A percentile compares a stretch with the other conserved stretches of the same genome.
These are phyloP conservation scores for Mantis religiosa DNA, from an alignment of 2,888 invertebrate species.

Conservation along the genomic window DNA sequence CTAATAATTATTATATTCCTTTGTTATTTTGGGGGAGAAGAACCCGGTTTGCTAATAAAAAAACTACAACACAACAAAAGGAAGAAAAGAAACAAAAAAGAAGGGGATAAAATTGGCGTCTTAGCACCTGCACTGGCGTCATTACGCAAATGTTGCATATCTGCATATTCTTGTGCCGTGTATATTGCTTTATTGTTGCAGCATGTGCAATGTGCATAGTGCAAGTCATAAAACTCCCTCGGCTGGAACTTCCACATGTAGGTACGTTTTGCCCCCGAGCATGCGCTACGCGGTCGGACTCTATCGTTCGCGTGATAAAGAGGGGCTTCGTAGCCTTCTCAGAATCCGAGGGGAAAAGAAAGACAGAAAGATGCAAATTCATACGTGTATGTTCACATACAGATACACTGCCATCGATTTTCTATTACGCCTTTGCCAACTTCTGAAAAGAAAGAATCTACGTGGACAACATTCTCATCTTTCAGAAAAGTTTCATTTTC, in stretches of 20 bases:
- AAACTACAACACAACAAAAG: too few relatives aligned
- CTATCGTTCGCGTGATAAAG: background rate
- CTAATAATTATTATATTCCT: too few relatives aligned
- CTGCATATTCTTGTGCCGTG: background rate
- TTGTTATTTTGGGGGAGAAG: too few relatives aligned
- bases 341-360: background rate
- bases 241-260: background rate
- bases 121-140: background rate
- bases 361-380: background rate
- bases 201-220: background rate
- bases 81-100: too few relatives aligned
- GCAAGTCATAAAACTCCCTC: background rate
- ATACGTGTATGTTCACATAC: background rate
- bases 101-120: too few relatives aligned
- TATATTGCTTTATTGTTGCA: background rate
- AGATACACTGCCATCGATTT: background rate
- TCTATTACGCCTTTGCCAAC: background rate
- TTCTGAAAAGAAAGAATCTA: background rate
- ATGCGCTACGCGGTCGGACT: background rate
- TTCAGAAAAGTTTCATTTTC: background rate
- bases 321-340: background rate
- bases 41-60: too few relatives aligned
- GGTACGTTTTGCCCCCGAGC: background rate
- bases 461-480: background rate
- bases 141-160: background rate